Base-by-base conservation (phyloP, 1,140 invertebrate genomes). In the Papilio polyxenes region DNA sequence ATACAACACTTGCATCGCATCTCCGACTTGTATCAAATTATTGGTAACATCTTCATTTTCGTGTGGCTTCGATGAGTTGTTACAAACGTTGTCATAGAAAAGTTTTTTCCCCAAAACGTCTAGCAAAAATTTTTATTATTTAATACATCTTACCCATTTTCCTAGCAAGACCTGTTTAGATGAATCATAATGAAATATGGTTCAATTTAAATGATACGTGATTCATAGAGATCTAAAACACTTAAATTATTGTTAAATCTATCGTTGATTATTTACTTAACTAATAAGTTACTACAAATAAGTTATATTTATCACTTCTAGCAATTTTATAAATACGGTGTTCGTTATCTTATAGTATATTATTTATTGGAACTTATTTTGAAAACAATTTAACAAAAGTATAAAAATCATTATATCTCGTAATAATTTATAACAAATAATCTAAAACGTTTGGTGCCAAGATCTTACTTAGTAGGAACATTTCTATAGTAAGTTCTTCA, bases 101-200 rank as follows among this genome's bases (percentile, higher is more conserved):
- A 83, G 3, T 3, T 75, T 56, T 15, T 82, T 82, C 17, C 85
- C 83, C n/a, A 86, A 82, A n/a, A 83, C 15, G 86, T 87, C 89
- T 89, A 88, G 83, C 78, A 84, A 44, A 75, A 86, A 84, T 74
- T 56, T 77, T 59, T 83, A n/a, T 59, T 80, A 48, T 37, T 10
- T 80, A 83, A 87, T 7, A 31, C 31, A 65, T 37, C 89, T 81
- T 87, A 91, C 88, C 88, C 59, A 80, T 75, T 65, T 83, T 89
- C 86, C 87, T 88, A 83, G 91, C 37, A 51, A 91, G 90, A 92
- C 91, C 91, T 92, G 86, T 56, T 81, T 81, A 51, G 7, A 81
- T 44, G 62, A 75, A 75, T 75, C 23, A 23, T 20, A 80, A 31
- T 31, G 65, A 49, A 80, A 51, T 44, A 77, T 69, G 48, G 20